Evolutionary conservation across 2,888 invertebrate genomes (phyloP).

Genomic region (Erannis defoliaria): DNA sequence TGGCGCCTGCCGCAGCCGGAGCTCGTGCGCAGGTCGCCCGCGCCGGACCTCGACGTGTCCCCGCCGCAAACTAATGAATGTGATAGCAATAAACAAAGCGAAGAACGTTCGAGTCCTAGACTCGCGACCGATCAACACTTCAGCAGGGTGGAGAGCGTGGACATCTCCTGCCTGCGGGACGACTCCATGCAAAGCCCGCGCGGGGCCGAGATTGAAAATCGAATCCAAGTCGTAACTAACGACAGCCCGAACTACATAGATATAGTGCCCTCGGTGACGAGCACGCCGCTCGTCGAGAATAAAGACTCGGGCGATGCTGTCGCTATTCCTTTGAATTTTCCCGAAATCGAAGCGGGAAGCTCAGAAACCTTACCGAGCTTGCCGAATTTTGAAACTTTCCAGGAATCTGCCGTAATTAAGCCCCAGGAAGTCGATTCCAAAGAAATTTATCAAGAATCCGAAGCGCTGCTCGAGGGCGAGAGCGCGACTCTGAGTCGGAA

Average conservation of each 20-base stretch:
- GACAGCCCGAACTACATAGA: conserved; percentile 64
- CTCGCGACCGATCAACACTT: conserved; percentile 58
- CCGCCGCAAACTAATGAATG: conserved; percentile 51
- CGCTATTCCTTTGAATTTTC: conserved; percentile 60
- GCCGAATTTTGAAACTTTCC: conserved; percentile 67
- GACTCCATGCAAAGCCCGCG: conserved; percentile 54
- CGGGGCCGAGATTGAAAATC: conserved; percentile 51
- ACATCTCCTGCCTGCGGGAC: conserved; percentile 71
- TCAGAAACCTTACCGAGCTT: conserved; percentile 51
- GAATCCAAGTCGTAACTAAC: conserved; percentile 47
- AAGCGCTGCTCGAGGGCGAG: conserved; percentile 62
- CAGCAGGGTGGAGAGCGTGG: conserved; percentile 77
- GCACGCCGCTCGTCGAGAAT: conserved; percentile 67
- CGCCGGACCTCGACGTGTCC: conserved; percentile 56
- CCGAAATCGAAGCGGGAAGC: conserved; percentile 48
- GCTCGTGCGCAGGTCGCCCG: conserved; percentile 68
- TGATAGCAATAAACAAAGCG: conserved; percentile 43
- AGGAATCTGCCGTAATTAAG: conserved; percentile 68
- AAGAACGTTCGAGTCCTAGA: conserved; percentile 58
- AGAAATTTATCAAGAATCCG: conserved; percentile 56
- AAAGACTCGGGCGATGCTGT: conserved; percentile 52
- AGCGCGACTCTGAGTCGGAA: conserved; percentile 58
- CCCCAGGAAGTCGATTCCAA: conserved; percentile 60
- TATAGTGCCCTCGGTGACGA: conserved; percentile 71
- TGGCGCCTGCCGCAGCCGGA: conserved; percentile 76